Conservation (phyloP, 2,113 vertebrate genomes). For the Perca schrenkii region DNA sequence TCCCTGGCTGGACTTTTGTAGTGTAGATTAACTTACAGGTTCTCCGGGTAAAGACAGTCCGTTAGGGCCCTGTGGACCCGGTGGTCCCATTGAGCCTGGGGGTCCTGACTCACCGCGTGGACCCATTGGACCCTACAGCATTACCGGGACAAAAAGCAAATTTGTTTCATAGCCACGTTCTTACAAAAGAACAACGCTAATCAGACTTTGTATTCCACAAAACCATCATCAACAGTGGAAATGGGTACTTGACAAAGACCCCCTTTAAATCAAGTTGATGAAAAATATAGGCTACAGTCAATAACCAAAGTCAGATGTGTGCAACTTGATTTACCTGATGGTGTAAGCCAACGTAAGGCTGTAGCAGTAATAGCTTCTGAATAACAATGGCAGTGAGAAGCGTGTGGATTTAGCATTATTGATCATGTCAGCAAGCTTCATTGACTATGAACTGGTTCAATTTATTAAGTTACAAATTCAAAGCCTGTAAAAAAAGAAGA, state of each 20-base stretch:
- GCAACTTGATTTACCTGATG: constrained; percentile 27
- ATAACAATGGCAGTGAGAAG: neutral
- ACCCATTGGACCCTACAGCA: constrained; percentile 89
- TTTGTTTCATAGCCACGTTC: constrained; percentile 18
- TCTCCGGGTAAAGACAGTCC: constrained; percentile 96
- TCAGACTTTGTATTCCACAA: constrained; percentile 11
- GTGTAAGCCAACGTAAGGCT: neutral
- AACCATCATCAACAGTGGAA: constrained; percentile 26
- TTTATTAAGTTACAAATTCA: constrained; percentile 4
- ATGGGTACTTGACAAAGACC: constrained; percentile 14
- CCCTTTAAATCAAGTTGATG: constrained; percentile 31
- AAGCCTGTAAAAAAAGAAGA: neutral
- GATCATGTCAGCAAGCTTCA: neutral
- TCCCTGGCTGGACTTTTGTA: neutral
- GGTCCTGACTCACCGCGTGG: constrained; percentile 91
- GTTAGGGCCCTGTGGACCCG: constrained; percentile 95
- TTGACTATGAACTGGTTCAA: neutral
- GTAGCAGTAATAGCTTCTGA: neutral
- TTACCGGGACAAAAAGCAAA: constrained; percentile 38
- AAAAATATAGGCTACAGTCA: constrained; percentile 43
- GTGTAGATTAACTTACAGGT: constrained; percentile 84
- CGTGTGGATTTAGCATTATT: constrained; percentile 12
- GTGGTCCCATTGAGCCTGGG: constrained; percentile 92
- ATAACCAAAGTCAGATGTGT: constrained; percentile 69
- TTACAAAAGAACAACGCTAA: constrained; percentile 12